Conservation (phyloP, 2,797 vertebrate species). For the Sebastes oblongus region DNA sequence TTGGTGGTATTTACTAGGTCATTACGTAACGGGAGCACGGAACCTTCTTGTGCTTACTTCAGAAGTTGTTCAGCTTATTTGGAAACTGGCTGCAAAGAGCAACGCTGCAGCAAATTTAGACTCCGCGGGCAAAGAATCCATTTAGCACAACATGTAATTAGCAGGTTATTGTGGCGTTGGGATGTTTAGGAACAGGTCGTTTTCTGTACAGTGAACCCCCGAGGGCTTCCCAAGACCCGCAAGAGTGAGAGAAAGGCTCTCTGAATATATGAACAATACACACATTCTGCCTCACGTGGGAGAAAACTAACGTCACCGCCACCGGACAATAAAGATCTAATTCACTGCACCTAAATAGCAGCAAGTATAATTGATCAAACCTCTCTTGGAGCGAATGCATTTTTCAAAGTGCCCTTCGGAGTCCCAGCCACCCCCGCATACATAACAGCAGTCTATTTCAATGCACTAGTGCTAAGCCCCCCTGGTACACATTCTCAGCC, state of each 20-base stretch:
- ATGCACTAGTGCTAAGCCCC: slow-evolving; percentile 15
- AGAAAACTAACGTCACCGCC: slow-evolving; percentile 1
- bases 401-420: slow-evolving; percentile 24
- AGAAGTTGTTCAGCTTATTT: slow-evolving; percentile 20
- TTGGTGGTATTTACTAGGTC: not conserved
- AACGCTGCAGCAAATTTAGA: slow-evolving; percentile 12
- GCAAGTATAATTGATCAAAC: slow-evolving; percentile 16
- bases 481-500: slow-evolving; percentile 27
- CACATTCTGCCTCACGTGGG: slow-evolving; percentile 36
- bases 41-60: slow-evolving; percentile 9
- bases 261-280: slow-evolving; percentile 37
- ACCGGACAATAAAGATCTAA: slow-evolving; percentile 13
- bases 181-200: slow-evolving; percentile 17
- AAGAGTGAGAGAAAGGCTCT: slow-evolving; percentile 7
- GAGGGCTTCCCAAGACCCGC: slow-evolving; percentile 18
- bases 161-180: slow-evolving; percentile 30
- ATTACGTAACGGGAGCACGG: slow-evolving; percentile 23
- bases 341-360: slow-evolving; percentile 27
- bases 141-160: slow-evolving; percentile 47
- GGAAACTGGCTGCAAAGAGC: slow-evolving; percentile 14
- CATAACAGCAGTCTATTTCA: slow-evolving; percentile 9
- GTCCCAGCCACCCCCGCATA: not conserved
- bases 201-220: slow-evolving; percentile 35
- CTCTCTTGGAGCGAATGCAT: slow-evolving; percentile 3
- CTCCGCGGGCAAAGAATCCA: not conserved